These are phyloP conservation scores for Misgurnus anguillicaudatus DNA, from an alignment of 2,113 vertebrate species.

Conservation along the genomic window DNA sequence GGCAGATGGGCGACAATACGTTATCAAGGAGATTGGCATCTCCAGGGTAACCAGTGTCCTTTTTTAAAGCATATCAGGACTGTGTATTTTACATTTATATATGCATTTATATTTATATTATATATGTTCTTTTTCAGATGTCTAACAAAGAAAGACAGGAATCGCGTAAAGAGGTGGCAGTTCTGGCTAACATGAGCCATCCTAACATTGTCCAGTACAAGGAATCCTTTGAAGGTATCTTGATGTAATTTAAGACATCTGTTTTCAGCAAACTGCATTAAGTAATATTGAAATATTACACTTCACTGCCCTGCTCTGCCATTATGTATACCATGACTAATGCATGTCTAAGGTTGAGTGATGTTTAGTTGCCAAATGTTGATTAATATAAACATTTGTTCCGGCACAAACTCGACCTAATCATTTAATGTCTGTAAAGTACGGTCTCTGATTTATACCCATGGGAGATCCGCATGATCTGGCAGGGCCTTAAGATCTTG, in stretches of 20 bases:
- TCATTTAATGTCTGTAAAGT: neutral
- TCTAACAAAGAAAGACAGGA: slow-evolving; percentile 94
- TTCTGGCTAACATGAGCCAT: slow-evolving; percentile 98
- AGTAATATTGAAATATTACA: neutral
- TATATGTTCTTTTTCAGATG: slow-evolving; percentile 77
- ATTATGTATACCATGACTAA: slow-evolving; percentile 3
- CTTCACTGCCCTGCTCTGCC: neutral
- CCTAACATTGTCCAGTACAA: slow-evolving; percentile 96
- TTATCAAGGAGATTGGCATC: slow-evolving; percentile 98
- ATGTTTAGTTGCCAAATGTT: neutral
- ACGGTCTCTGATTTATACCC: slow-evolving; percentile 10
- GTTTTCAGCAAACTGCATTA: neutral
- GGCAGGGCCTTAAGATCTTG: slow-evolving; percentile 3
- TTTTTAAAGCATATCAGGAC: too few relatives aligned
- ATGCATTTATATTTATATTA: too few relatives aligned
- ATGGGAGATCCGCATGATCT: neutral
- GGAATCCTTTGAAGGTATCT: slow-evolving; percentile 96
- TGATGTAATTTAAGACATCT: neutral
- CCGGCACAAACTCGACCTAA: neutral
- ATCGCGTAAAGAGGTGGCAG: slow-evolving; percentile 93
- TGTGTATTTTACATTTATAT: neutral
- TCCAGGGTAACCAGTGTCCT: slow-evolving; percentile 75
- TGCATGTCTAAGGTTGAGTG: neutral
- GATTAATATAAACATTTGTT: slow-evolving; percentile 29
- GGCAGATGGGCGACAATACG: slow-evolving; percentile 87